Evolutionary conservation across 2,888 invertebrate genomes (phyloP).

Genomic region (Drosophila nr. perissopoda): DNA sequence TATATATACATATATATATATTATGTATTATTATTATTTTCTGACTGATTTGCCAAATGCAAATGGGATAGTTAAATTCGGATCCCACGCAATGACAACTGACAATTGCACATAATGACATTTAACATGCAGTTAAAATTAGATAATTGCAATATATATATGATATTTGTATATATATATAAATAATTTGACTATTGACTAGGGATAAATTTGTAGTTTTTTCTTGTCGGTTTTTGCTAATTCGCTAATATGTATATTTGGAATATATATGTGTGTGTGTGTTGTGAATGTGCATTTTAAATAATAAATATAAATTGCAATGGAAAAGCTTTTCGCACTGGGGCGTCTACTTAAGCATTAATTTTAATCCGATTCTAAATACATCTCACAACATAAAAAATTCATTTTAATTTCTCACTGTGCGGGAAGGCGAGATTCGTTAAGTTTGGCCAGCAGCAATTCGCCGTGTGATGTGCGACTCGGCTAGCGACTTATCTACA

Average conservation of each 20-base stretch:
- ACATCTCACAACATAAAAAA: conserved; percentile 33
- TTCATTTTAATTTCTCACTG: conserved; percentile 46
- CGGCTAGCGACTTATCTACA: conserved; percentile 51
- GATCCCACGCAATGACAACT: conserved; percentile 28
- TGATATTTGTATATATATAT: conserved; percentile 42
- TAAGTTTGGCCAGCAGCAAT: conserved; percentile 29
- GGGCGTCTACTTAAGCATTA: conserved; percentile 65
- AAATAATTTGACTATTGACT: conserved; percentile 84
- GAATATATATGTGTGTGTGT: conserved; percentile 52
- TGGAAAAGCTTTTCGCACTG: conserved; percentile 61
- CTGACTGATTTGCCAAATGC: conserved; percentile 52
- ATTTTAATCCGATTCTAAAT: conserved; percentile 25
- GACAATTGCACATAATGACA: conserved; percentile 55
- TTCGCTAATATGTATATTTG: conserved; percentile 75
- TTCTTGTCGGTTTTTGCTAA: conserved; percentile 58
- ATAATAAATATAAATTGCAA: conserved; percentile 60
- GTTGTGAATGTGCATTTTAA: conserved; percentile 18
- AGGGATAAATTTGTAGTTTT: conserved; percentile 80
- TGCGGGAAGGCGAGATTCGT: conserved; percentile 59
- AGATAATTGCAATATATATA: conserved; percentile 56
- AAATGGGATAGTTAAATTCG: neutral
- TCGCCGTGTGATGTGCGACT: conserved; percentile 58
- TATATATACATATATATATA: conserved; percentile 3
- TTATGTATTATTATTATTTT: conserved; percentile 22
- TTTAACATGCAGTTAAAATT: conserved; percentile 63